These are phyloP conservation scores for Sphaerophoria taeniata DNA, from an alignment of 2,888 invertebrate genomes.

Conservation along the genomic window DNA sequence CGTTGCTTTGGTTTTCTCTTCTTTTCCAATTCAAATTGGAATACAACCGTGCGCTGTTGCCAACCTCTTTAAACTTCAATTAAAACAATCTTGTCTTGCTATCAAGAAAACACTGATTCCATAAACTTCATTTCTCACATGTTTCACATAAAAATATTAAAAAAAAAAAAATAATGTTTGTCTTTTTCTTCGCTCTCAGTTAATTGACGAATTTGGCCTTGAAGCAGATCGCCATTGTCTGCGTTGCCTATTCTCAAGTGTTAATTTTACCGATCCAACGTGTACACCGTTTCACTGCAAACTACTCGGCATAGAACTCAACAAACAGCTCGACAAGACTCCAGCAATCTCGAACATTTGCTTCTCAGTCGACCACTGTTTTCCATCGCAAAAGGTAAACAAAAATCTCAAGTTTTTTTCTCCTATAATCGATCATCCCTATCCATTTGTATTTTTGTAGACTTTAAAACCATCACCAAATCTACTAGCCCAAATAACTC, in stretches of 20 bases:
- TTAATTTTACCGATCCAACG: conserved; percentile 89
- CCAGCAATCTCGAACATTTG: conserved; percentile 94
- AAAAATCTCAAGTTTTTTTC: too few species aligned
- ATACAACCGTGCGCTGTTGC: too few species aligned
- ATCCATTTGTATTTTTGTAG: conserved; percentile 80
- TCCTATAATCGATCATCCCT: too few species aligned
- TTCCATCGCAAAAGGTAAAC: conserved; percentile 88
- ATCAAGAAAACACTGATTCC: too few species aligned
- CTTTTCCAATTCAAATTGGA: too few species aligned
- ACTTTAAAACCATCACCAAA: conserved; percentile 90
- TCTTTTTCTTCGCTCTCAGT: conserved; percentile 84
- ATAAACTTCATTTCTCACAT: neutral
- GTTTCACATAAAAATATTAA: neutral
- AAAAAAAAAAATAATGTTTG: neutral
- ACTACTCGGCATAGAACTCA: conserved; percentile 90
- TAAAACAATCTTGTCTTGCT: too few species aligned
- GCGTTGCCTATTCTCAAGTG: conserved; percentile 95
- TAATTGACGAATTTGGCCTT: conserved; percentile 95
- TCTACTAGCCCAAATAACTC: conserved; percentile 92
- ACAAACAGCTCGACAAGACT: conserved; percentile 91
- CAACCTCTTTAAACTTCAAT: too few species aligned
- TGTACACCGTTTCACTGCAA: conserved; percentile 88
- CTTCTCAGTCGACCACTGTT: conserved; percentile 93
- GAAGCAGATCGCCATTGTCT: conserved; percentile 98
- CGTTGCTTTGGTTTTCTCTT: too few species aligned